A percentile compares a stretch with the other conserved stretches of the same genome.
Conservation (phyloP, 2,888 invertebrate species). For the Metopia argyrocephala region DNA sequence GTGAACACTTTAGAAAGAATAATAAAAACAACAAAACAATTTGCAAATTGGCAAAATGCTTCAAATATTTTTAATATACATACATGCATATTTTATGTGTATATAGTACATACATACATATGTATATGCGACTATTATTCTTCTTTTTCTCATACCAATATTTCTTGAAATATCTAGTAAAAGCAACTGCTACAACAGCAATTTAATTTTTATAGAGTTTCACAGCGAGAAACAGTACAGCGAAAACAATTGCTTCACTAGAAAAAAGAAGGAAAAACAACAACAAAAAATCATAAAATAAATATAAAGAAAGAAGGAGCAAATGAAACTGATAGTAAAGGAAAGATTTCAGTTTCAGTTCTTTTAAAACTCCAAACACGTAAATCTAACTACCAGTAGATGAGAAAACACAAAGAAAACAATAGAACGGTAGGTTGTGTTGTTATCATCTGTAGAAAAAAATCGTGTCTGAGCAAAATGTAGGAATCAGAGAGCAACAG, state of each 20-base stretch:
- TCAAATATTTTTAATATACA: slow-evolving; percentile 5
- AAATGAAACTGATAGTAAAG: slow-evolving; percentile 44
- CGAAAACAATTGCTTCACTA: background rate
- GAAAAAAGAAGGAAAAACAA: background rate
- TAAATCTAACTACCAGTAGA: slow-evolving; percentile 51
- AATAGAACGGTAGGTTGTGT: background rate
- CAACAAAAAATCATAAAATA: background rate
- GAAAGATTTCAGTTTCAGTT: slow-evolving; percentile 37
- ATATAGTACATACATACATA: too few relatives aligned
- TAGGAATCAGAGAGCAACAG: slow-evolving; percentile 35
- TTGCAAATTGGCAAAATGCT: slow-evolving; percentile 58
- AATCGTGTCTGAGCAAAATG: slow-evolving; percentile 14
- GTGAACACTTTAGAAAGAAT: background rate
- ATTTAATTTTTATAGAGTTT: too few relatives aligned
- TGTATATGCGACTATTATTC: too few relatives aligned
- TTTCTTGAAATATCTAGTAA: too few relatives aligned
- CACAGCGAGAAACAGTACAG: background rate
- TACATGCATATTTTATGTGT: too few relatives aligned
- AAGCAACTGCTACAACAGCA: too few relatives aligned
- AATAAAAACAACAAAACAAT: slow-evolving; percentile 38
- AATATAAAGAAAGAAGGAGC: slow-evolving; percentile 5
- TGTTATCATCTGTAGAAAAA: slow-evolving; percentile 5
- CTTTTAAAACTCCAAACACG: slow-evolving; percentile 60
- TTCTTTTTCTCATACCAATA: too few relatives aligned
- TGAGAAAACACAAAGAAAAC: background rate